These are phyloP conservation scores for Lacerta agilis DNA, from an alignment of 2,797 vertebrate species.

Conservation along the genomic window DNA sequence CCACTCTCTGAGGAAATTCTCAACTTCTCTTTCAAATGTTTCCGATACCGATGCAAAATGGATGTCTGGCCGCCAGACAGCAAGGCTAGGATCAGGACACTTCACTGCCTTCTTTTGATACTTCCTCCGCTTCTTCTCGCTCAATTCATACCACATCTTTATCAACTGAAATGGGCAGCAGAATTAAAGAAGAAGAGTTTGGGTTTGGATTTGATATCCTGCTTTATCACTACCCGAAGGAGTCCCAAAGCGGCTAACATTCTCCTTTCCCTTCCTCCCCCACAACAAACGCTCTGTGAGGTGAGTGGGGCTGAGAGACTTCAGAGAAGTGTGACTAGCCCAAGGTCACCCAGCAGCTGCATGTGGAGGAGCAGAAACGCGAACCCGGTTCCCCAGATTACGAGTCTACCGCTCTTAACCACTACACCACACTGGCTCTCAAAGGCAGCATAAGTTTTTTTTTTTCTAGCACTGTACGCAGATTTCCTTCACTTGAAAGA, in stretches of 20 bases:
- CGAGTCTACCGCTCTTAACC: no score
- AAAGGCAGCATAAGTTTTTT: neutral
- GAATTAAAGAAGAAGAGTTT: neutral
- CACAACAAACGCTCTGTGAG: no score
- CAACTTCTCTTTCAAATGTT: constrained; percentile 84
- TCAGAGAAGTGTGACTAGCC: no score
- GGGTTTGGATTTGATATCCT: no score
- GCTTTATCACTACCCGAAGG: no score
- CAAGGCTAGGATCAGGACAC: constrained; percentile 91
- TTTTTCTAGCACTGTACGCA: neutral
- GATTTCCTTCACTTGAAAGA: neutral
- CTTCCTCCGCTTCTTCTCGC: constrained; percentile 78
- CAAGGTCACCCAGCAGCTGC: no score
- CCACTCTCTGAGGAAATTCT: constrained; percentile 80
- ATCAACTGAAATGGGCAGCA: constrained; percentile 77
- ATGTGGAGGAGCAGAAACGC: no score
- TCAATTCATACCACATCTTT: constrained; percentile 85
- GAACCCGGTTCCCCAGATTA: no score
- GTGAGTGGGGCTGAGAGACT: no score
- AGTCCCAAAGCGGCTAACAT: no score
- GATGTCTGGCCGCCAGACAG: constrained; percentile 86
- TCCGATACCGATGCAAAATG: constrained; percentile 94
- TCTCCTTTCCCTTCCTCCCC: no score
- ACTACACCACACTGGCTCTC: no score
- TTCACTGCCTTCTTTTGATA: constrained; percentile 82